Percentiles rank a stretch among this genome's conserved stretches.
These are phyloP conservation scores for Epiblema foenella DNA, from an alignment of 2,888 invertebrate species.

Conservation along the genomic window DNA sequence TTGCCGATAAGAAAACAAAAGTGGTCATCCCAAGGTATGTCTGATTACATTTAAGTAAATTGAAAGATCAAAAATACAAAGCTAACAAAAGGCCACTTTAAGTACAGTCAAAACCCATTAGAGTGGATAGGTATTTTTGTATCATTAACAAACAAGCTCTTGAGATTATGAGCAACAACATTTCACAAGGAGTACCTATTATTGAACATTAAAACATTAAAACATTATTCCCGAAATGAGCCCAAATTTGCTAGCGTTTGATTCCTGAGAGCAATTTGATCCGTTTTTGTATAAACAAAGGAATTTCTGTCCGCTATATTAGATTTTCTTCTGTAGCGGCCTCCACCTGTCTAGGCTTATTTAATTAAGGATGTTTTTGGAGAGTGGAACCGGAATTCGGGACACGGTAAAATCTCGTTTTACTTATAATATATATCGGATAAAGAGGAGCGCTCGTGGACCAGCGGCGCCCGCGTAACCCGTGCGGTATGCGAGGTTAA, in stretches of 20 bases:
- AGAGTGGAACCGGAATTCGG: constrained; percentile 3
- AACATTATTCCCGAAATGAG: background rate
- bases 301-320: constrained; percentile 67
- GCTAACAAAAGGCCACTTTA: background rate
- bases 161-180: background rate
- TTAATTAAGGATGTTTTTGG: constrained; percentile 74
- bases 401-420: constrained; percentile 7
- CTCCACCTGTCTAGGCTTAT: constrained; percentile 68
- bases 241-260: constrained; percentile 2
- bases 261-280: constrained; percentile 37
- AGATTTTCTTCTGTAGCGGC: constrained; percentile 61
- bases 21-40: background rate
- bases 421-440: too few relatives aligned
- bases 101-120: constrained; percentile 20
- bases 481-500: too few relatives aligned
- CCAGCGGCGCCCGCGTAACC: too few relatives aligned
- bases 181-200: background rate
- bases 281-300: constrained; percentile 58
- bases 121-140: background rate
- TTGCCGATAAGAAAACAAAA: background rate
- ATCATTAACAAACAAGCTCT: background rate
- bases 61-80: background rate
- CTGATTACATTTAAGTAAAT: background rate
- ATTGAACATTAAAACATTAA: too few relatives aligned
- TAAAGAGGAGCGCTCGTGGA: too few relatives aligned